A percentile compares a stretch with the other conserved stretches of the same genome.
Evolutionary conservation across 2,113 vertebrate genomes (phyloP).

Genomic region (Hassar affinis): DNA sequence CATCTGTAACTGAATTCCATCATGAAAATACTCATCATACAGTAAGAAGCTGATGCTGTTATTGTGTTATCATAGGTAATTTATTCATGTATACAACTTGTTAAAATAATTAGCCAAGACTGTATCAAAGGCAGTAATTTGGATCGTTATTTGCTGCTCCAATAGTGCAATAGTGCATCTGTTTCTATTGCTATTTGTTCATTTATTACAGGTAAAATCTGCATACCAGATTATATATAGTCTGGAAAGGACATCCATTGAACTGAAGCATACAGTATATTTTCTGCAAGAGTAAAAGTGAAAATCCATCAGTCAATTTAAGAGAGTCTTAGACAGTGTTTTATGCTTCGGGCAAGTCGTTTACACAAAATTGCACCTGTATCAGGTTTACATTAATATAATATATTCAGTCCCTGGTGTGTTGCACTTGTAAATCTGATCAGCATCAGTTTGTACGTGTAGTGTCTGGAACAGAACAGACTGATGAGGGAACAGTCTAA

Average conservation of each 20-base stretch:
- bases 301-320: not conserved
- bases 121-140: not conserved
- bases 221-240: not conserved
- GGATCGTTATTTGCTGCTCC: not conserved
- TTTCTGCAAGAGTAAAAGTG: not conserved
- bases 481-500: not conserved
- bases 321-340: not conserved
- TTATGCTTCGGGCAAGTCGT: not conserved
- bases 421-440: slow-evolving; percentile 5
- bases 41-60: not conserved
- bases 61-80: not conserved
- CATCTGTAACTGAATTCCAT: not conserved
- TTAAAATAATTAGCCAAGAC: not conserved
- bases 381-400: slow-evolving; percentile 13
- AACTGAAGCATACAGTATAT: not conserved
- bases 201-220: not conserved
- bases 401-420: slow-evolving; percentile 12
- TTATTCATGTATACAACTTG: not conserved
- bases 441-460: not conserved
- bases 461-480: not conserved
- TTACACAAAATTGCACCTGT: not conserved
- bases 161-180: no score
- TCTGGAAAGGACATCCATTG: not conserved
- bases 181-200: no score
- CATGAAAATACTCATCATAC: not conserved